These are phyloP conservation scores for Rhagophthalmus giganteus DNA, from an alignment of 2,888 invertebrate species.

Conservation along the genomic window DNA sequence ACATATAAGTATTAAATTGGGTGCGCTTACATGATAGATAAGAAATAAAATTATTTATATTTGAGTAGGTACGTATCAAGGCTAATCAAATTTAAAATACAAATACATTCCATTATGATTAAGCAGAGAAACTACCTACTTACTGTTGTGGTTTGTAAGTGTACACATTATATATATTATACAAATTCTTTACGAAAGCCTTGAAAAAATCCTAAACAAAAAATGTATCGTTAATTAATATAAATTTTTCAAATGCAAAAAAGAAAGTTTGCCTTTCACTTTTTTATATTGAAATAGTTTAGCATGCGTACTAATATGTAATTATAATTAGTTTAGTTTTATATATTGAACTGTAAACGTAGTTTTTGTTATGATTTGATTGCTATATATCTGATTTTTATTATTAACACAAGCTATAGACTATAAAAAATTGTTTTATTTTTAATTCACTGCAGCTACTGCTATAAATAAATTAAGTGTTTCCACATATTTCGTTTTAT, in stretches of 20 bases:
- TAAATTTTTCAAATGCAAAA: background rate
- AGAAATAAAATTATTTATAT: background rate
- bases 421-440: conserved; percentile 39
- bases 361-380: conserved; percentile 10
- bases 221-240: conserved; percentile 1
- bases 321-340: conserved; percentile 29
- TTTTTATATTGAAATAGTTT: conserved; percentile 34
- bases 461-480: conserved; percentile 43
- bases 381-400: conserved; percentile 2
- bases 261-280: conserved; percentile 44
- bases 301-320: conserved; percentile 38
- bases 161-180: background rate
- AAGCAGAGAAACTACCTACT: background rate
- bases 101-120: background rate
- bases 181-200: background rate
- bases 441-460: conserved; percentile 41
- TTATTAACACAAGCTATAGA: conserved; percentile 14
- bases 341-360: conserved; percentile 2
- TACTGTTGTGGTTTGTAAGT: background rate
- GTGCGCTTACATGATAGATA: background rate
- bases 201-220: background rate
- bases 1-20: background rate
- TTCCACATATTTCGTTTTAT: conserved; percentile 49
- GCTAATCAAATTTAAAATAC: too few relatives aligned
- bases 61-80: background rate